phyloP scores from a whole-genome alignment of 2,888 invertebrate species.

The Mystacides longicornis region DNA sequence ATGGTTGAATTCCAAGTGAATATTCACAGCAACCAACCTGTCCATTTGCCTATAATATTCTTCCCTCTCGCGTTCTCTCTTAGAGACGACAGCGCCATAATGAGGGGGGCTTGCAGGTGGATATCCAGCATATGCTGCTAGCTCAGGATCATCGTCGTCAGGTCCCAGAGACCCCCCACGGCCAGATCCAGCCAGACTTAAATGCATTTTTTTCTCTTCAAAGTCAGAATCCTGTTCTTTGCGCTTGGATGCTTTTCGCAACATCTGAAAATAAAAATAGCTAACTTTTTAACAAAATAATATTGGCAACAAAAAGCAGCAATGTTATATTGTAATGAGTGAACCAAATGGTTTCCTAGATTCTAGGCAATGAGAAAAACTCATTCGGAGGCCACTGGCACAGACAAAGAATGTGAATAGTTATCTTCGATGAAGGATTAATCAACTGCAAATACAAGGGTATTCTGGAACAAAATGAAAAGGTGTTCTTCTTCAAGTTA shows the following conservation, averaged over 20 bases:
- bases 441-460: no score
- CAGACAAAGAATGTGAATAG: no score
- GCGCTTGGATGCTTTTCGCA: conserved; percentile 84
- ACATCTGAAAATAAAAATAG: conserved; percentile 43
- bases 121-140: conserved; percentile 25
- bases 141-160: conserved; percentile 23
- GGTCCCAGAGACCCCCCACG: conserved; percentile 17
- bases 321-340: no score
- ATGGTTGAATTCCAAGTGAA: no score
- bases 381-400: no score
- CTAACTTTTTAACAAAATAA: not conserved
- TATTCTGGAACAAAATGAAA: no score
- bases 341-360: no score
- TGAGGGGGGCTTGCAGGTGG: conserved; percentile 29
- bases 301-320: no score
- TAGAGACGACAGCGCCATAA: conserved; percentile 16
- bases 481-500: no score
- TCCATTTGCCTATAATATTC: conserved; percentile 18
- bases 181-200: conserved; percentile 50
- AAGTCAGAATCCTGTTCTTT: conserved; percentile 88
- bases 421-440: no score
- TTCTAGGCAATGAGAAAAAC: no score
- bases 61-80: conserved; percentile 17
- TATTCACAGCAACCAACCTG: conserved; percentile 14
- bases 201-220: conserved; percentile 90